Percentiles rank a stretch among this genome's conserved stretches.
Evolutionary conservation across 2,797 vertebrate species (phyloP).

Genomic region (Mormyrops boulengeri): DNA sequence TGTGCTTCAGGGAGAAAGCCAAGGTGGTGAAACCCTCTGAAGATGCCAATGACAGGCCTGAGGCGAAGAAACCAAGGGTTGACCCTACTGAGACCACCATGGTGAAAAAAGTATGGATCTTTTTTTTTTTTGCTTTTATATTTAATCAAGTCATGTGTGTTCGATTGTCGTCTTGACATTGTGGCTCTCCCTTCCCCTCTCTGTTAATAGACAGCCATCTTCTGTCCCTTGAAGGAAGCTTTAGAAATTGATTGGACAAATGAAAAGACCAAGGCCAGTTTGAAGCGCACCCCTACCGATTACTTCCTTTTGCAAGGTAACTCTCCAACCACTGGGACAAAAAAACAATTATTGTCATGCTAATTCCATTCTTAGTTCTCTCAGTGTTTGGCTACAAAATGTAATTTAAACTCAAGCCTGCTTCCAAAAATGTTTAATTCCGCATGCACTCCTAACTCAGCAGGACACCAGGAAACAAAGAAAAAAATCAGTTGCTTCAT

Average conservation of each 20-base stretch:
- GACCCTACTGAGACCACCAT: slow-evolving; percentile 76
- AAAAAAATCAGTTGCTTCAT: not conserved
- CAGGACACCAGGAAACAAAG: not conserved
- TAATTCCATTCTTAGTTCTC: not conserved
- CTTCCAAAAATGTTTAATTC: not conserved
- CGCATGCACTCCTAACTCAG: not conserved
- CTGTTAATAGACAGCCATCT: slow-evolving; percentile 54
- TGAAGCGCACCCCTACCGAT: slow-evolving; percentile 72
- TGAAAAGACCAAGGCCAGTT: slow-evolving; percentile 65
- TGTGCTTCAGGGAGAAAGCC: slow-evolving; percentile 70
- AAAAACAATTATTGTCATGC: not conserved
- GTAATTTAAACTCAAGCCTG: not conserved
- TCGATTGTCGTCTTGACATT: not conserved
- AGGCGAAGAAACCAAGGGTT: slow-evolving; percentile 76
- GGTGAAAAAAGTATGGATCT: slow-evolving; percentile 76
- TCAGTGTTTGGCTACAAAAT: not conserved
- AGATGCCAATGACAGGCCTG: slow-evolving; percentile 68
- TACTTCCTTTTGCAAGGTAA: slow-evolving; percentile 88
- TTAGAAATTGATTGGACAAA: slow-evolving; percentile 77
- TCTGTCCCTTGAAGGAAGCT: slow-evolving; percentile 77
- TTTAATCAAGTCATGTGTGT: not conserved
- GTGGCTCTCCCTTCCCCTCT: not conserved
- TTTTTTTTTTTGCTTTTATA: not conserved
- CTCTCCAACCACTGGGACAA: not conserved
- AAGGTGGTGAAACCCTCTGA: slow-evolving; percentile 66